phyloP scores from a whole-genome alignment of 1,140 invertebrate genomes.

The Papilio polytes region DNA sequence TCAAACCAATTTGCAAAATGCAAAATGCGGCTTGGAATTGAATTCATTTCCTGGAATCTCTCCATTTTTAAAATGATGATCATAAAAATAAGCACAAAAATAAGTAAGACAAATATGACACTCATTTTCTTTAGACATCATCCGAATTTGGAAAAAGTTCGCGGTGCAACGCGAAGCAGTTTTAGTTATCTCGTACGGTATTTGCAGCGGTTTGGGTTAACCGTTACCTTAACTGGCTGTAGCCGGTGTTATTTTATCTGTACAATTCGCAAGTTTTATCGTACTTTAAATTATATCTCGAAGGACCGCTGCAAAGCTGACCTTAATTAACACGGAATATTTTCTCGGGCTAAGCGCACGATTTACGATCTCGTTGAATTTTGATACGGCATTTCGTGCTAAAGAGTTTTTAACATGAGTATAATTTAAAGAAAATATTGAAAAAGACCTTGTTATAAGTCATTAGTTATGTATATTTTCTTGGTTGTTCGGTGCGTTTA shows the following conservation, averaged over 20 bases:
- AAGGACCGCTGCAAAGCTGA: background rate
- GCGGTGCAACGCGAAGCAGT: slow-evolving; percentile 58
- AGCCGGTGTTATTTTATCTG: slow-evolving; percentile 48
- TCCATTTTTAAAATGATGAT: background rate
- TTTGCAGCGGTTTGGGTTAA: slow-evolving; percentile 70
- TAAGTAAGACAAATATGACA: slow-evolving; percentile 18
- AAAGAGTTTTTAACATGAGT: slow-evolving; percentile 17
- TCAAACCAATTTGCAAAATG: background rate
- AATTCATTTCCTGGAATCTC: background rate
- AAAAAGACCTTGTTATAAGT: no score
- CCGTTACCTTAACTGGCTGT: slow-evolving; percentile 74
- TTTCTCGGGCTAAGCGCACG: background rate
- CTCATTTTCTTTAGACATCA: slow-evolving; percentile 40
- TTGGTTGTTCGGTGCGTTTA: background rate
- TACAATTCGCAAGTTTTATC: slow-evolving; percentile 26
- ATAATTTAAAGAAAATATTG: background rate
- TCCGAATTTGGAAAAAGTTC: slow-evolving; percentile 57
- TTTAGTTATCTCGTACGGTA: slow-evolving; percentile 76
- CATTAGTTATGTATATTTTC: background rate
- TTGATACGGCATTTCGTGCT: background rate
- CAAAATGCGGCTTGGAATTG: background rate
- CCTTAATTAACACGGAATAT: slow-evolving; percentile 17
- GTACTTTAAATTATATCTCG: slow-evolving; percentile 30
- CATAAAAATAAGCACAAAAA: background rate
- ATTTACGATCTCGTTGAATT: background rate